Conservation (phyloP, 2,797 vertebrate species). For the Mormyrops boulengeri region DNA sequence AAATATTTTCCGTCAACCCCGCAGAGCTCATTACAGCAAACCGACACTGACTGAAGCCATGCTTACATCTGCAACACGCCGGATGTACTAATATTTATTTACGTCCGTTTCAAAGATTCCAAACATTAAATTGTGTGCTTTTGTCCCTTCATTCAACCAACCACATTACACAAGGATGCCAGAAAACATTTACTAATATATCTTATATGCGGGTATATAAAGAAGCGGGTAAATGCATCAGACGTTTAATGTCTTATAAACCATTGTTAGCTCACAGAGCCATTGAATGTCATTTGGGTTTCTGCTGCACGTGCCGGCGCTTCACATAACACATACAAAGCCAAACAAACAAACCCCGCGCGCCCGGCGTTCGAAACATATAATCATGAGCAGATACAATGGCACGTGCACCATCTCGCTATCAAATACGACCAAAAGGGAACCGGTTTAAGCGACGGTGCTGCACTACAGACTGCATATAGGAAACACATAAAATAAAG, state of each 20-base stretch:
- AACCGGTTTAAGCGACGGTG: neutral
- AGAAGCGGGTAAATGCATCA: neutral
- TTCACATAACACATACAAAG: neutral
- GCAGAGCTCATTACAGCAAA: neutral
- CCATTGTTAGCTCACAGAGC: neutral
- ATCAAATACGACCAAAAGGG: neutral
- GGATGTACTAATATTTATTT: neutral
- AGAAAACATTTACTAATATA: neutral
- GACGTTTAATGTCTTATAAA: neutral
- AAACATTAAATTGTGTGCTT: neutral
- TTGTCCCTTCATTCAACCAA: neutral
- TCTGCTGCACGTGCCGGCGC: constrained; percentile 10
- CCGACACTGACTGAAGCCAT: neutral
- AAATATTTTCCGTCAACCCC: neutral
- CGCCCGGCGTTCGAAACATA: neutral
- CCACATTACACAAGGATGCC: neutral
- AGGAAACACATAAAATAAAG: neutral
- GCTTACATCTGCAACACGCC: neutral
- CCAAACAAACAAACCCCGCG: neutral
- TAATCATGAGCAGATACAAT: neutral
- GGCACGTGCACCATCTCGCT: neutral
- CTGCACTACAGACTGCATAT: neutral
- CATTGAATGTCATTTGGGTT: neutral
- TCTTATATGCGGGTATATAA: neutral
- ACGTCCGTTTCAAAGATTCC: neutral